Base-by-base conservation (phyloP, 2,797 vertebrate genomes). In the Diglossa cyanea region DNA sequence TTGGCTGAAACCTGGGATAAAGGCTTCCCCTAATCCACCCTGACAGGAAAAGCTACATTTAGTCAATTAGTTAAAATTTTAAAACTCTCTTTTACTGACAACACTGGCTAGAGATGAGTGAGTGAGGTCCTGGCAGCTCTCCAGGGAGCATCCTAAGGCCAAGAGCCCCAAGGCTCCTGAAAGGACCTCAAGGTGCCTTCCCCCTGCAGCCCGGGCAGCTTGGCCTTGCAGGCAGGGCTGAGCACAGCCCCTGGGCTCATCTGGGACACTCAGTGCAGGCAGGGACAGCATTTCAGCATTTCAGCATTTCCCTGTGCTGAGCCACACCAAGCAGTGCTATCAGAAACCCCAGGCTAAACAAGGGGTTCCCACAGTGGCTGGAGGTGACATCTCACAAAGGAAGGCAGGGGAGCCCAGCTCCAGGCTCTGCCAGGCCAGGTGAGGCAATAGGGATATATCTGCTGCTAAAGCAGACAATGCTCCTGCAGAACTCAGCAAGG, bases 11-110 rank as follows among this genome's bases (percentile, higher is more conserved):
- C 35, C 53, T 63, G 65, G 70, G 50, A 70, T 76, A 40, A 95
- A 85, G 61, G 33, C 33, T 94, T 93, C 42, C 40, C 61, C 40
- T 95, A 90, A 96, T 92, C 63, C 2, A 1, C 55, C 28, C 73
- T 80, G 94, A 88, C 90, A 95, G 79, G 83, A 85, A 85, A 93
- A 81, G 73, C 94, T 94, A 67, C 82, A 9, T 83, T 86, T 79
- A 67, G 80, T 76, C 83, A 91, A 95, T 90, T 94, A 96, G 80
- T 85, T 82, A 76, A 92, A 94, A 40, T 78, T 91, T 88, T 54
- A 44, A 92, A 89, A 60, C 51, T 62, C 87, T 63, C 79, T 89
- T 77, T 85, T 78, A 48, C 83, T 86, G 83, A 93, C 93, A 82
- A 21, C 0, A 1, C 39, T 2, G 21, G 78, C 93, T 90, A 89